A percentile compares a stretch with the other conserved stretches of the same genome.
Evolutionary conservation across 23 tunicate genomes (phyloP).

Genomic region (Botrylloides violaceus): DNA sequence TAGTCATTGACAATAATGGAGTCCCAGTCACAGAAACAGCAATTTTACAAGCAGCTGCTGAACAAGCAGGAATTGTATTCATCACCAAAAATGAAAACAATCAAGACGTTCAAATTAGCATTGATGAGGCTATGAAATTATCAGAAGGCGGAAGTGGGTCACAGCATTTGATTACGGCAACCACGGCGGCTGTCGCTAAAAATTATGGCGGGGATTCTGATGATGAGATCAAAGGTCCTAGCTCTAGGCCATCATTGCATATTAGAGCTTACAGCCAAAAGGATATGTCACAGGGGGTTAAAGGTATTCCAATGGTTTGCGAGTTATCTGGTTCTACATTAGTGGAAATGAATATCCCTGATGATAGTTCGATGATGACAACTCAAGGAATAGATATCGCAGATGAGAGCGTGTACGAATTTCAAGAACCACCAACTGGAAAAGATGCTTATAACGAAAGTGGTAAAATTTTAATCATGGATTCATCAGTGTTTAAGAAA

Average conservation of each 20-base stretch:
- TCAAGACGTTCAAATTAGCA: constrained; percentile 60
- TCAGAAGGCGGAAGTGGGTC: constrained; percentile 29
- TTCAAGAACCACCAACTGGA: constrained; percentile 98
- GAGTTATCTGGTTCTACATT: constrained; percentile 7
- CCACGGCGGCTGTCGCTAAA: constrained; percentile 65
- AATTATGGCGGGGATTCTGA: constrained; percentile 70
- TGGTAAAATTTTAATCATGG: constrained; percentile 28
- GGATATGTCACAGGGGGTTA: constrained; percentile 19
- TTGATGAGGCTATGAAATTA: constrained; percentile 93
- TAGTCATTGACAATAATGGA: constrained; percentile 93
- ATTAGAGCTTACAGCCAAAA: constrained; percentile 90
- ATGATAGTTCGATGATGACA: not conserved
- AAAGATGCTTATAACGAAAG: constrained; percentile 35
- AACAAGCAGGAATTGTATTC: constrained; percentile 97
- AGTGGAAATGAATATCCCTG: constrained; percentile 12
- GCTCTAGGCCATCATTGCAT: constrained; percentile 59
- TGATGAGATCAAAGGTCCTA: constrained; percentile 40
- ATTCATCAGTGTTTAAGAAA: constrained; percentile 57
- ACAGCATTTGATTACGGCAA: constrained; percentile 47
- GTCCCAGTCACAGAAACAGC: constrained; percentile 95
- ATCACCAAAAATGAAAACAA: constrained; percentile 69
- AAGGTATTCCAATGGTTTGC: not conserved
- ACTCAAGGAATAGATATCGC: not conserved
- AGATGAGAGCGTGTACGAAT: constrained; percentile 96
- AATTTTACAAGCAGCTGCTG: constrained; percentile 98